phyloP scores from a whole-genome alignment of 1,140 invertebrate species.

The Heliconius melpomene region DNA sequence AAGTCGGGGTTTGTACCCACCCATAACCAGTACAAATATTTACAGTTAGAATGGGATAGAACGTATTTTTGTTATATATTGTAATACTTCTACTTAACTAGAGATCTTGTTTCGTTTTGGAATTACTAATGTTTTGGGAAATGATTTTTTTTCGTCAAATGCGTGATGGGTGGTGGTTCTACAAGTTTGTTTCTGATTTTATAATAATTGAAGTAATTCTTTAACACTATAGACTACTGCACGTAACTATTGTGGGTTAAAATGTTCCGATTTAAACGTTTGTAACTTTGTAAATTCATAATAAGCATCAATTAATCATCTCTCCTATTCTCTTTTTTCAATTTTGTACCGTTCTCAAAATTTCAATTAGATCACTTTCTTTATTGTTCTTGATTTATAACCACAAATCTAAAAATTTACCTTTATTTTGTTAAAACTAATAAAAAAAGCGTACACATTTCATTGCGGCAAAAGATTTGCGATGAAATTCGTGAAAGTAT shows the following conservation, averaged over 20 bases:
- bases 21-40: slow-evolving; percentile 17
- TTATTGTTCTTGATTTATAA: neutral
- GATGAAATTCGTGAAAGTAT: slow-evolving; percentile 34
- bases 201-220: too few species aligned
- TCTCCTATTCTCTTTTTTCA: neutral
- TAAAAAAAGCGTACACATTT: slow-evolving; percentile 19
- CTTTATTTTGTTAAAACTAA: neutral
- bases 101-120: neutral
- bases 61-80: neutral
- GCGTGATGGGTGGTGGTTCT: too few species aligned
- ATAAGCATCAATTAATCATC: too few species aligned
- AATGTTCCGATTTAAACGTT: too few species aligned
- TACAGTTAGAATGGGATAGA: neutral
- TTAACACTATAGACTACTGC: too few species aligned
- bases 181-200: too few species aligned
- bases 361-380: neutral
- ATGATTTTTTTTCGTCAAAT: neutral
- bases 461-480: slow-evolving; percentile 31
- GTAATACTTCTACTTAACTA: neutral
- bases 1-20: slow-evolving; percentile 16
- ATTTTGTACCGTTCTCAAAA: neutral
- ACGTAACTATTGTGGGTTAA: too few species aligned
- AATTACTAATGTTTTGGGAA: neutral
- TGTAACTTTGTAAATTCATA: too few species aligned
- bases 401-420: neutral